These are phyloP conservation scores for Meleagris gallopavo DNA, from an alignment of 2,113 vertebrate genomes.

Conservation along the genomic window DNA sequence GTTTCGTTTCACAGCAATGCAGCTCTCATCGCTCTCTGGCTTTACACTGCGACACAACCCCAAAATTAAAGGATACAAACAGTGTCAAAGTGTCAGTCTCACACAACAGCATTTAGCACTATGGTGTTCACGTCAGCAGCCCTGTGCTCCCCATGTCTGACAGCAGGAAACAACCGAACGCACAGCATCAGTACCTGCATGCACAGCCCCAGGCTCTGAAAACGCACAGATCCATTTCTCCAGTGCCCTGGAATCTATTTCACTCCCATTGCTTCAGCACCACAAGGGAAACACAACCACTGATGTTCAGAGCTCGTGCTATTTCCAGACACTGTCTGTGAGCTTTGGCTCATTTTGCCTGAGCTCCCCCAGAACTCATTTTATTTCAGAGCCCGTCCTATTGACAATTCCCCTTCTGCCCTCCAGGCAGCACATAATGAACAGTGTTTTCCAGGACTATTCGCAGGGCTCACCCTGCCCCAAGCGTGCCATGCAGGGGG, in stretches of 20 bases:
- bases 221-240: background rate
- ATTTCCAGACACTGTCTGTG: background rate
- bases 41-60: background rate
- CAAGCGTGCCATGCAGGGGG: background rate
- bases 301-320: accelerated
- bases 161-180: background rate
- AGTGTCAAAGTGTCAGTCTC: background rate
- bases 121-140: background rate
- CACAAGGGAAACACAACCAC: background rate
- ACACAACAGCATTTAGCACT: background rate
- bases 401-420: background rate
- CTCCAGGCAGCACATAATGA: background rate
- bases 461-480: background rate
- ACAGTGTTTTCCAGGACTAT: background rate
- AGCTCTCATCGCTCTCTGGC: background rate
- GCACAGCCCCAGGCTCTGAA: background rate
- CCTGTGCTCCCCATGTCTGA: background rate
- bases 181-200: background rate
- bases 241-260: background rate
- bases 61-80: background rate
- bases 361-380: background rate
- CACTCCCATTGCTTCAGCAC: background rate
- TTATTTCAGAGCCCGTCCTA: background rate
- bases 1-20: background rate
- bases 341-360: background rate